Evolutionary conservation across 1,140 invertebrate genomes (phyloP).

Genomic region (Holotrichia oblita): DNA sequence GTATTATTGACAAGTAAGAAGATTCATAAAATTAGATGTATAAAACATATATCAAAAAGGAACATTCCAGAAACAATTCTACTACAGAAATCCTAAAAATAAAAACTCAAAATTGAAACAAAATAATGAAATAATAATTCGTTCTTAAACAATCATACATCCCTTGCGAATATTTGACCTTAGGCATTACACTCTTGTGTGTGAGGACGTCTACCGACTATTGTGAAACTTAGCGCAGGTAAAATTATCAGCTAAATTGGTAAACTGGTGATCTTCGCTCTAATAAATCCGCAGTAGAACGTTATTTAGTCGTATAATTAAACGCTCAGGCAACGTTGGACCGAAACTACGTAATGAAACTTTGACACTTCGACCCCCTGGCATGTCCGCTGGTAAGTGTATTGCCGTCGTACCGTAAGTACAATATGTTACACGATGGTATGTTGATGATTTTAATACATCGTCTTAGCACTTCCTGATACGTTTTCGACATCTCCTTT

Average conservation of each 20-base stretch:
- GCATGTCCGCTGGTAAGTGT: neutral
- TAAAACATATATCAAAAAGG: no score
- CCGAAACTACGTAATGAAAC: neutral
- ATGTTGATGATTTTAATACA: conserved; percentile 8
- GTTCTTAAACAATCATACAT: no score
- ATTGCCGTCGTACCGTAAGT: neutral
- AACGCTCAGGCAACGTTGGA: neutral
- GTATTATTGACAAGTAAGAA: no score
- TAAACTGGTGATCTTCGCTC: conserved; percentile 5
- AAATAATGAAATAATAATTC: no score
- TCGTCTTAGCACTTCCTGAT: neutral
- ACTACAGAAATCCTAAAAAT: no score
- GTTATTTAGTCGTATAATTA: conserved; percentile 13
- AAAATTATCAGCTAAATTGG: neutral
- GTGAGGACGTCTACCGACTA: neutral
- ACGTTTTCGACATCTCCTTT: neutral
- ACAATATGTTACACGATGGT: conserved; percentile 6
- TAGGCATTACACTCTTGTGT: no score
- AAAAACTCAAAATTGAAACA: no score
- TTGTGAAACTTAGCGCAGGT: neutral
- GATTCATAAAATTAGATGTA: no score
- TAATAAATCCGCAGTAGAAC: neutral
- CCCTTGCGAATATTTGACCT: no score
- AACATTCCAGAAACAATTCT: no score
- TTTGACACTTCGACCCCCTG: neutral